phyloP scores from a whole-genome alignment of 2,888 invertebrate genomes.

The Hydrotaea cyrtoneurina region DNA sequence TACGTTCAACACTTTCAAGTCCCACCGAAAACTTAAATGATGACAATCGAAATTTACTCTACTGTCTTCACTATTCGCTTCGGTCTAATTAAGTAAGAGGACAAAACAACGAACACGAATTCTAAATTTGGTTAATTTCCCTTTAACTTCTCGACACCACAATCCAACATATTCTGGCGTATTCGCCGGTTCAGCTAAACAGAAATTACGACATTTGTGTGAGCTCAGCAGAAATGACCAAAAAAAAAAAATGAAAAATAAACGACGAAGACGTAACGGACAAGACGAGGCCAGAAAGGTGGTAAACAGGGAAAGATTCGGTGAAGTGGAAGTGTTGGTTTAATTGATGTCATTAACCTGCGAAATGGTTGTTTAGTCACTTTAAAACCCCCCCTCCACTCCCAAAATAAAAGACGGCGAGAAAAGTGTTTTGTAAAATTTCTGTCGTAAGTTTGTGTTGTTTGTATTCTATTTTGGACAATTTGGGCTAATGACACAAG shows the following conservation, averaged over 20 bases:
- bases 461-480: neutral
- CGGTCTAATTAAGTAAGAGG: conserved; percentile 21
- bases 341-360: conserved; percentile 62
- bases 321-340: neutral
- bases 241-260: neutral
- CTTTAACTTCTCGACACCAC: conserved; percentile 17
- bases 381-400: too few species aligned
- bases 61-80: neutral
- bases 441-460: neutral
- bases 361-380: conserved; percentile 40
- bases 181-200: neutral
- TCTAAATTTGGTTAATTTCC: conserved; percentile 43
- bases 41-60: neutral
- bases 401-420: neutral
- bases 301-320: neutral
- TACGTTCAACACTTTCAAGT: neutral
- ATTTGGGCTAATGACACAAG: conserved; percentile 36
- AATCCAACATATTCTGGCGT: neutral
- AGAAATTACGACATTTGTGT: conserved; percentile 19
- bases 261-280: neutral
- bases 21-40: neutral
- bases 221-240: neutral
- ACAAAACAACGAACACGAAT: neutral
- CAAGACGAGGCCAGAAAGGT: neutral
- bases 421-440: neutral